Evolutionary conservation across 2,113 vertebrate genomes (phyloP).

Genomic region (Phylloscopus trochilus): DNA sequence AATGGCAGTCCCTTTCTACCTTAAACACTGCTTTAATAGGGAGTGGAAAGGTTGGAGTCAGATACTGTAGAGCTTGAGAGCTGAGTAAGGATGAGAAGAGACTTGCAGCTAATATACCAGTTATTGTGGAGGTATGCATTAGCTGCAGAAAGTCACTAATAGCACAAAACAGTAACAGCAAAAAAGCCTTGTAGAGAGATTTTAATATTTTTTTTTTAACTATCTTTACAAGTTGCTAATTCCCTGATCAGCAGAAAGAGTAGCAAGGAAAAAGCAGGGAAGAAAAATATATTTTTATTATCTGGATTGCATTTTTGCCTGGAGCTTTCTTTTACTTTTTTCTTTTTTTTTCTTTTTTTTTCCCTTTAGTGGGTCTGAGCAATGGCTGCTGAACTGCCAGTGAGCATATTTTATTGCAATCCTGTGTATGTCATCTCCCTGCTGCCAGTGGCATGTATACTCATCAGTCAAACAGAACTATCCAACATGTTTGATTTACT

Average conservation of each 20-base stretch:
- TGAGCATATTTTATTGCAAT: constrained; percentile 69
- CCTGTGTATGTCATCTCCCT: constrained; percentile 66
- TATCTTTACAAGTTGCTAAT: not conserved
- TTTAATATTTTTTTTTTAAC: not conserved
- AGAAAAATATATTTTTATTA: not conserved
- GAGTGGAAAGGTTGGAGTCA: not conserved
- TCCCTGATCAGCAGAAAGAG: not conserved
- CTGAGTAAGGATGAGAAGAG: not conserved
- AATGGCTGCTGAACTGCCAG: constrained; percentile 66
- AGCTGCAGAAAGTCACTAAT: not conserved
- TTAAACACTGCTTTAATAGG: not conserved
- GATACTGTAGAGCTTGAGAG: not conserved
- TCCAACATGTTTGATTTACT: constrained; percentile 73
- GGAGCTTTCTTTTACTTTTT: constrained; percentile 62
- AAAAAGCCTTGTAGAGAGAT: not conserved
- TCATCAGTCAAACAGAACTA: constrained; percentile 76
- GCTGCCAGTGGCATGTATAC: constrained; percentile 68
- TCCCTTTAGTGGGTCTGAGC: constrained; percentile 43
- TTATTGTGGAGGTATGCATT: not conserved
- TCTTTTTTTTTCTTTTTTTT: constrained; percentile 58
- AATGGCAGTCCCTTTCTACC: not conserved
- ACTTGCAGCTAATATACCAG: not conserved
- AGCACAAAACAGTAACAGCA: not conserved
- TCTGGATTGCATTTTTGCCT: constrained; percentile 43
- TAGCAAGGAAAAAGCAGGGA: not conserved